These are phyloP conservation scores for Acromyrmex heyeri DNA, from an alignment of 1,140 invertebrate genomes.

Conservation along the genomic window DNA sequence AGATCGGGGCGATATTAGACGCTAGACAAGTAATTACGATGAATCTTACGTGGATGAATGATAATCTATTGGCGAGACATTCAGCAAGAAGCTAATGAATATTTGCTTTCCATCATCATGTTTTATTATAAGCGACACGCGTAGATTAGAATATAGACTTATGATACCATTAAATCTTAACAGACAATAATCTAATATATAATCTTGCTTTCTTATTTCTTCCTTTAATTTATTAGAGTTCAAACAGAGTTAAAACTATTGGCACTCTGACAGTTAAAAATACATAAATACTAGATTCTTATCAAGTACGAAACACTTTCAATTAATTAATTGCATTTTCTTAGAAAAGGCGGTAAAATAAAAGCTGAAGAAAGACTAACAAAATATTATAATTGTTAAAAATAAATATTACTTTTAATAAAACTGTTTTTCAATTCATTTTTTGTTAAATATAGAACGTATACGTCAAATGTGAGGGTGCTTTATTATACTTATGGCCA, in stretches of 20 bases:
- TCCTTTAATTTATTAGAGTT: background rate
- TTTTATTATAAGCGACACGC: background rate
- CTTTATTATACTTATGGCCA: too few relatives aligned
- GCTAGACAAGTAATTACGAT: slow-evolving; percentile 59
- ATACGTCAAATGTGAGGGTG: too few relatives aligned
- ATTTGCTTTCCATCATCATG: slow-evolving; percentile 31
- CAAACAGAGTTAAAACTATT: background rate
- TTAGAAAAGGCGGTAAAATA: too few relatives aligned
- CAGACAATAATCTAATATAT: slow-evolving; percentile 5
- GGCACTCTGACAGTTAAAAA: background rate
- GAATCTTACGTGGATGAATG: slow-evolving; percentile 24
- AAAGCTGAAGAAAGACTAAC: too few relatives aligned
- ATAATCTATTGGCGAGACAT: slow-evolving; percentile 29
- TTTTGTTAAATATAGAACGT: too few relatives aligned
- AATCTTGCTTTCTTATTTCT: background rate
- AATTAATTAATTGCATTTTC: too few relatives aligned
- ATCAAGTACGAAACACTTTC: background rate
- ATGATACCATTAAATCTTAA: slow-evolving; percentile 17
- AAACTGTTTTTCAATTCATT: too few relatives aligned
- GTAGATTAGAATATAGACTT: background rate
- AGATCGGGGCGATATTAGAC: slow-evolving; percentile 39
- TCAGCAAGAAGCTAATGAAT: slow-evolving; percentile 22
- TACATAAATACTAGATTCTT: background rate
- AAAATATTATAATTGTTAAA: too few relatives aligned
- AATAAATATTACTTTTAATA: too few relatives aligned